Conservation (phyloP, 2,888 invertebrate species). For the Gibbula magus region DNA sequence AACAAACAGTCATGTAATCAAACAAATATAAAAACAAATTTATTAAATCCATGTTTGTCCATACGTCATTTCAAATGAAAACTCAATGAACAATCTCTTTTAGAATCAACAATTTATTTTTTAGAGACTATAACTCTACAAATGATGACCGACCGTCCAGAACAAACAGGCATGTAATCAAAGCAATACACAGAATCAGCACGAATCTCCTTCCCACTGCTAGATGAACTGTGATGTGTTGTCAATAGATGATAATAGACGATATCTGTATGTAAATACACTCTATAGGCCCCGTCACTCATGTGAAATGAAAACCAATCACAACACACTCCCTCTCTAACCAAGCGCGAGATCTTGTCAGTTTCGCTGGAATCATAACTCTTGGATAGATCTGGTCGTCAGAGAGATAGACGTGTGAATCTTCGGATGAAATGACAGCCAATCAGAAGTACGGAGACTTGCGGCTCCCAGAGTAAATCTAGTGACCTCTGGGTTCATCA, state of each 20-base stretch:
- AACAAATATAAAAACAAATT: no score
- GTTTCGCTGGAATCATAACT: slow-evolving; percentile 9
- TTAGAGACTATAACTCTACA: no score
- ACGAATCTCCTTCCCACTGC: no score
- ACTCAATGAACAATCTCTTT: no score
- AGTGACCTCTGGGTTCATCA: background rate
- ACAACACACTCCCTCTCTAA: background rate
- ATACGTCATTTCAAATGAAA: no score
- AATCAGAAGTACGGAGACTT: background rate
- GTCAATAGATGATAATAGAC: background rate
- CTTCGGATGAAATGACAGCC: background rate
- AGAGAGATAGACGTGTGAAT: background rate
- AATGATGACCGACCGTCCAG: no score
- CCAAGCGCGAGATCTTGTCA: slow-evolving; percentile 7
- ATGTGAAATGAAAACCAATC: background rate
- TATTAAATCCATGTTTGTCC: no score
- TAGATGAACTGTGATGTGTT: no score
- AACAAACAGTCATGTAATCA: no score
- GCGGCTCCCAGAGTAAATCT: background rate
- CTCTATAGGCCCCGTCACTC: background rate
- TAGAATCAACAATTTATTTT: no score
- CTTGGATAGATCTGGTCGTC: background rate
- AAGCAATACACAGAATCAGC: no score
- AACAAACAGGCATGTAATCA: no score
- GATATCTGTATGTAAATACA: slow-evolving; percentile 18